Conservation (phyloP, 2,888 invertebrate genomes). For the Caenorhabditis wallacei region DNA sequence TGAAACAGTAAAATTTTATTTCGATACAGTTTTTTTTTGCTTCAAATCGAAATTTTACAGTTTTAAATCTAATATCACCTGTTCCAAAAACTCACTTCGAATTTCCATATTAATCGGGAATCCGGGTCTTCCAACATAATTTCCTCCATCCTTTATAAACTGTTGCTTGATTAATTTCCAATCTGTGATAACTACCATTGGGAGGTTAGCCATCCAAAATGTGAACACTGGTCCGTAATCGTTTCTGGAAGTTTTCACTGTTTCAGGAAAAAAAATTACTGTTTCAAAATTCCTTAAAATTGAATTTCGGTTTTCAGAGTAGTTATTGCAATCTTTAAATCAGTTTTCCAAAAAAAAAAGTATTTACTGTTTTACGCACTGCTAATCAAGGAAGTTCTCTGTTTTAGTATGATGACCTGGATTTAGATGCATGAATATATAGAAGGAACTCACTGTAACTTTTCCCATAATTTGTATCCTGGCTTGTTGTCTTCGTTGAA, state of each 20-base stretch:
- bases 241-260: background rate
- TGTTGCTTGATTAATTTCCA: conserved; percentile 55
- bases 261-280: background rate
- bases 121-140: conserved; percentile 45
- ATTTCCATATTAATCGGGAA: conserved; percentile 52
- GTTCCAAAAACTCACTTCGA: conserved; percentile 19
- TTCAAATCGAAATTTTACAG: no score
- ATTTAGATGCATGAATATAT: no score
- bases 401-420: no score
- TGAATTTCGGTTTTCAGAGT: no score
- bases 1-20: background rate
- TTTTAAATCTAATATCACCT: no score
- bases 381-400: no score
- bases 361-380: no score
- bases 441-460: conserved; percentile 1
- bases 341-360: no score
- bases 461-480: conserved; percentile 22
- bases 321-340: no score
- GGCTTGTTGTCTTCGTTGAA: background rate
- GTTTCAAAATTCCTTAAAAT: no score
- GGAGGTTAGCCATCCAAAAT: conserved; percentile 51
- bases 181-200: conserved; percentile 49
- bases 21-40: no score
- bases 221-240: conserved; percentile 61
- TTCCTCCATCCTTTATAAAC: conserved; percentile 57